These are phyloP conservation scores for Dicyrtomina minuta DNA, from an alignment of 2,888 invertebrate genomes.

Conservation along the genomic window DNA sequence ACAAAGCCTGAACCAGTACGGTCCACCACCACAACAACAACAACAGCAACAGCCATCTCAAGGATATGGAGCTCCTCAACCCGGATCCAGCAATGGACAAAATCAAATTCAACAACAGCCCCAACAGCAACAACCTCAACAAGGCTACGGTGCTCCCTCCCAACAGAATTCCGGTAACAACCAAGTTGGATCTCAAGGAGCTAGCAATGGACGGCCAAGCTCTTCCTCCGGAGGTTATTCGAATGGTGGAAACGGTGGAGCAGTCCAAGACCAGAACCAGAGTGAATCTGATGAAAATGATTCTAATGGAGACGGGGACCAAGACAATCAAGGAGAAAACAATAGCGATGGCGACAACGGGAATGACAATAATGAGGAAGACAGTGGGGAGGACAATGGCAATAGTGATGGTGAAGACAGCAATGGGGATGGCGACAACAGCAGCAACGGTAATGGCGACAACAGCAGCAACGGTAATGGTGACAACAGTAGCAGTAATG, in stretches of 20 bases:
- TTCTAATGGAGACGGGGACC: not conserved
- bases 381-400: no score
- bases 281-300: not conserved
- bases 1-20: not conserved
- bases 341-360: no score
- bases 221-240: no score
- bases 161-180: not conserved
- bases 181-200: not conserved
- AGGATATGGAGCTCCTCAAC: not conserved
- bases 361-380: no score
- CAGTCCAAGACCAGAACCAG: not conserved
- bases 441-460: no score
- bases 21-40: not conserved
- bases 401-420: no score
- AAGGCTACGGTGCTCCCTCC: not conserved
- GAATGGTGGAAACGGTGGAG: not conserved
- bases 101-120: not conserved
- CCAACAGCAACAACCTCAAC: no score
- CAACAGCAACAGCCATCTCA: no score
- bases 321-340: not conserved
- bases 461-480: no score
- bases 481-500: no score
- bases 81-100: not conserved
- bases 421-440: no score
- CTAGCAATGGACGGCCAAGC: not conserved